Percentiles rank a stretch among this genome's conserved stretches.
phyloP scores from a whole-genome alignment of 2,888 invertebrate genomes.

The Thalpophila matura region DNA sequence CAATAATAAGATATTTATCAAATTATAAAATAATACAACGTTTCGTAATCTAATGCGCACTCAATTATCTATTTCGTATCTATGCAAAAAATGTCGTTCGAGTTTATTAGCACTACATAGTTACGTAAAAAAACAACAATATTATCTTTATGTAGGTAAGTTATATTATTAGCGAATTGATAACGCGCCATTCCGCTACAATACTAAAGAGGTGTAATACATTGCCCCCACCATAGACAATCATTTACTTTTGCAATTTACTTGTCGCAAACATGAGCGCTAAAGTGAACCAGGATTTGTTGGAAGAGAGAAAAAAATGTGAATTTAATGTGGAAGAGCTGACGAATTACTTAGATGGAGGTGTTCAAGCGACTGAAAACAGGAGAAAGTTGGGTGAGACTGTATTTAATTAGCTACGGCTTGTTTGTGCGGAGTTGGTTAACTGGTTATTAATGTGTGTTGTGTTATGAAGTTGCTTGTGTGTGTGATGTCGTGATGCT shows the following conservation, averaged over 20 bases:
- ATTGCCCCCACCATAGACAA: conserved; percentile 32
- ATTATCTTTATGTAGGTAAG: conserved; percentile 16
- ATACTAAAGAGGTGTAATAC: background rate
- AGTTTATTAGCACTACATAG: conserved; percentile 16
- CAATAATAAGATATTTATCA: background rate
- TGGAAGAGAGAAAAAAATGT: conserved; percentile 93
- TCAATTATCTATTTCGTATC: too few relatives aligned
- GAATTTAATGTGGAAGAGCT: conserved; percentile 93
- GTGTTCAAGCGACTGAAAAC: conserved; percentile 91
- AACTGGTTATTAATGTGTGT: background rate
- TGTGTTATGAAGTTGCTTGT: background rate
- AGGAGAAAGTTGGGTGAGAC: conserved; percentile 86
- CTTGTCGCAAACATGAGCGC: conserved; percentile 42
- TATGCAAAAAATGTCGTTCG: too few relatives aligned
- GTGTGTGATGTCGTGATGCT: background rate
- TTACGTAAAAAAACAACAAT: conserved; percentile 32
- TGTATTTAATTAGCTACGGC: background rate
- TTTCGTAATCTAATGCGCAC: conserved; percentile 15
- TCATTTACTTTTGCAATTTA: background rate
- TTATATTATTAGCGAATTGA: conserved; percentile 26
- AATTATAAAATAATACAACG: background rate
- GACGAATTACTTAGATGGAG: conserved; percentile 94
- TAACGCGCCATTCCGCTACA: conserved; percentile 8
- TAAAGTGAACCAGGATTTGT: conserved; percentile 92
- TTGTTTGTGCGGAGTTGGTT: background rate